A percentile compares a stretch with the other conserved stretches of the same genome.
Evolutionary conservation across 1,140 invertebrate genomes (phyloP).

Genomic region (Mactra quadrangularis): DNA sequence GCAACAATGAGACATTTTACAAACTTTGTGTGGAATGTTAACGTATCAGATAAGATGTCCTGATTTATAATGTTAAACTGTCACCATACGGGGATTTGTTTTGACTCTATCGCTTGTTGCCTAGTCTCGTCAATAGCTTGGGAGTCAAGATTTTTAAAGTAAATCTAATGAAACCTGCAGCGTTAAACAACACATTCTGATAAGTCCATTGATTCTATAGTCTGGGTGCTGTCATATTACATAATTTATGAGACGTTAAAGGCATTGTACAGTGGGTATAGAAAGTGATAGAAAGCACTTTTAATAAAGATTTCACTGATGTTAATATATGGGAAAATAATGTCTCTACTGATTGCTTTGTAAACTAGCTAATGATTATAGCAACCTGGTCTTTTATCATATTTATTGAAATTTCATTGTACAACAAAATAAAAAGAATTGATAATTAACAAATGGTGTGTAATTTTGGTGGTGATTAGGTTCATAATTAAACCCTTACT

Average conservation of each 20-base stretch:
- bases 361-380: too few species aligned
- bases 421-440: too few species aligned
- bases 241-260: slow-evolving; percentile 37
- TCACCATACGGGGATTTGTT: too few species aligned
- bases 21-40: too few species aligned
- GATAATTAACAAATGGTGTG: too few species aligned
- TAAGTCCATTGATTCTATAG: slow-evolving; percentile 44
- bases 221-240: slow-evolving; percentile 30
- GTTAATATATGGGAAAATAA: neutral
- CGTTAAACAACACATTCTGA: slow-evolving; percentile 21
- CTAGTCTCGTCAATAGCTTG: slow-evolving; percentile 16
- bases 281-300: slow-evolving; percentile 23
- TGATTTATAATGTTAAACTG: too few species aligned
- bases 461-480: too few species aligned
- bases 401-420: too few species aligned
- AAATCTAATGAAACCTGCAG: slow-evolving; percentile 39
- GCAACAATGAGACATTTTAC: too few species aligned
- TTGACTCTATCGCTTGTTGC: slow-evolving; percentile 16
- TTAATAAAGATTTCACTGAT: slow-evolving; percentile 25
- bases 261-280: slow-evolving; percentile 31
- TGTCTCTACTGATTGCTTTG: neutral
- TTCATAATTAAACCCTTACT: too few species aligned
- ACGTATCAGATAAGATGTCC: too few species aligned
- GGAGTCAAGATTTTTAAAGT: slow-evolving; percentile 39
- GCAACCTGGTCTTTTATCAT: too few species aligned